These are phyloP conservation scores for Leucophora obtusa DNA, from an alignment of 2,888 invertebrate species.

Conservation along the genomic window DNA sequence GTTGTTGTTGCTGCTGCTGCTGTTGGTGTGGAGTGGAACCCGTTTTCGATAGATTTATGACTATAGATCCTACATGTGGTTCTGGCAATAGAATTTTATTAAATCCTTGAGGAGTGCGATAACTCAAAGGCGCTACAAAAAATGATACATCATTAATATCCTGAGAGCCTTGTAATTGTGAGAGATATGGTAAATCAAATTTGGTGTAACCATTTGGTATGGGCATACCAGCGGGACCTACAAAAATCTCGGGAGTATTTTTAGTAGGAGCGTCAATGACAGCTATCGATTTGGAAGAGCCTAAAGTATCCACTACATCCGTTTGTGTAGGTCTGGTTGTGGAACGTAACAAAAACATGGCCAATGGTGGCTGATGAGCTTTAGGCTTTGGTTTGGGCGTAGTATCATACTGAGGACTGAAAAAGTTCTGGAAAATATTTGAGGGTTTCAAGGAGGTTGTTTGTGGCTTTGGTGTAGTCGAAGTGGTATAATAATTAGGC, in stretches of 20 bases:
- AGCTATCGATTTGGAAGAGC: conserved; percentile 85
- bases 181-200: conserved; percentile 90
- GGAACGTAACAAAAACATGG: conserved; percentile 85
- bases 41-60: conserved; percentile 81
- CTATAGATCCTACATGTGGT: conserved; percentile 92
- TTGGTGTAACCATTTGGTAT: conserved; percentile 87
- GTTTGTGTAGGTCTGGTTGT: conserved; percentile 80
- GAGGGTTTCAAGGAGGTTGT: conserved; percentile 73
- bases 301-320: conserved; percentile 85
- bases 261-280: conserved; percentile 87
- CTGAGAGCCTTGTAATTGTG: conserved; percentile 79
- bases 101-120: conserved; percentile 90
- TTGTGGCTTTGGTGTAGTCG: conserved; percentile 74
- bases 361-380: conserved; percentile 90
- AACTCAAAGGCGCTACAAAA: conserved; percentile 91
- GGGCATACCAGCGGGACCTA: conserved; percentile 87
- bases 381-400: conserved; percentile 83
- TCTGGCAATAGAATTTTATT: conserved; percentile 91
- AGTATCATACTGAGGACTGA: conserved; percentile 70
- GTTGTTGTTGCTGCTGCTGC: conserved; percentile 47
- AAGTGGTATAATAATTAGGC: conserved; percentile 69
- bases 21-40: conserved; percentile 26
- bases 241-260: conserved; percentile 87
- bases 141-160: conserved; percentile 88
- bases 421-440: conserved; percentile 72